Evolutionary conservation across 1,140 invertebrate species (phyloP).

Genomic region (Tetramorium alpestre): DNA sequence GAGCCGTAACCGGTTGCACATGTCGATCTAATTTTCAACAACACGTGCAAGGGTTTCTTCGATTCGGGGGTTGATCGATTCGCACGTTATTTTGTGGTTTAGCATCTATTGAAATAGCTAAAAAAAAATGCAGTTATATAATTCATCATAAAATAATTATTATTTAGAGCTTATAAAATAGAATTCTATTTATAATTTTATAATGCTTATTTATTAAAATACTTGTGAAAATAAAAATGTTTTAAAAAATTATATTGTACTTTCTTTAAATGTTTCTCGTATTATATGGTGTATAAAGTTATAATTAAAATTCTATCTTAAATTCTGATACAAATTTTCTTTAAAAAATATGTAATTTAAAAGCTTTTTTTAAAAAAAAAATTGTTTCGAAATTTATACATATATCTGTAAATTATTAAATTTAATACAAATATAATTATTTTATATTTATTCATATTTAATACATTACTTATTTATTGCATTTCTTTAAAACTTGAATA

Average conservation of each 20-base stretch:
- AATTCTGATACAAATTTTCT: not conserved
- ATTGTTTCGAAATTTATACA: too few relatives aligned
- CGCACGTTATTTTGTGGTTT: constrained; percentile 19
- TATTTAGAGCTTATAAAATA: not conserved
- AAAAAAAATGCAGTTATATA: not conserved
- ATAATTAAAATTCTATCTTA: not conserved
- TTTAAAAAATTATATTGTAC: too few relatives aligned
- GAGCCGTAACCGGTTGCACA: constrained; percentile 69
- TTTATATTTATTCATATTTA: not conserved
- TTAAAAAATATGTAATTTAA: not conserved
- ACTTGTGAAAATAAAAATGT: too few relatives aligned
- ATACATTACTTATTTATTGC: not conserved
- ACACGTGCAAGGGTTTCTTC: constrained; percentile 55
- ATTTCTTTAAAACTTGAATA: not conserved
- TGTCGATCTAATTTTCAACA: constrained; percentile 71
- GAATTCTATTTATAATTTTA: not conserved
- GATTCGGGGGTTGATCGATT: constrained; percentile 39
- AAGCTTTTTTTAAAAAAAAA: too few relatives aligned
- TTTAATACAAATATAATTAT: not conserved
- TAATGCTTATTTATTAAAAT: too few relatives aligned
- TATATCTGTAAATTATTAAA: not conserved
- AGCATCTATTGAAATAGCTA: not conserved
- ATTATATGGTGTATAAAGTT: not conserved
- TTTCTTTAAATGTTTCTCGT: too few relatives aligned
- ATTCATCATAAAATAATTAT: not conserved